Conservation (phyloP, 2,113 vertebrate species). For the Sceloporus undulatus region DNA sequence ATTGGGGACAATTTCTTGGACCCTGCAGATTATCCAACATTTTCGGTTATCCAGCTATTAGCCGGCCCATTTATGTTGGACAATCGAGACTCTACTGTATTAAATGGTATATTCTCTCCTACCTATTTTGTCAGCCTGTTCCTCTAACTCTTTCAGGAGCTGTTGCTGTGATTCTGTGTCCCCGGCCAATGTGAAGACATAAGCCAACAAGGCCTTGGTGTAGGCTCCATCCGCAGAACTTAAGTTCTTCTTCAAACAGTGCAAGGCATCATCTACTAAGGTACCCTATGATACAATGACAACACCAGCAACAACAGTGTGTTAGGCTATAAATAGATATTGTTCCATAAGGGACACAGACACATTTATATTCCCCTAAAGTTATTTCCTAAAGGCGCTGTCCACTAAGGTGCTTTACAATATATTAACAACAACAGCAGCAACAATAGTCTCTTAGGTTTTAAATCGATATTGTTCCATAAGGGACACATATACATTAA, state of each 20-base stretch:
- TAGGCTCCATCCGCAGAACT: constrained; percentile 57
- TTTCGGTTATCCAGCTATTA: no score
- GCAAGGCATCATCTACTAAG: constrained; percentile 60
- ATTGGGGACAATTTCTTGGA: no score
- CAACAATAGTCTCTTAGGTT: no score
- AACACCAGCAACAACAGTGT: no score
- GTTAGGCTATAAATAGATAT: no score
- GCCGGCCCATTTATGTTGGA: no score
- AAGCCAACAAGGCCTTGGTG: constrained; percentile 68
- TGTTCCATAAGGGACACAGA: no score
- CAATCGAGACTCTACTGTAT: no score
- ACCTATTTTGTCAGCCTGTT: constrained; percentile 46
- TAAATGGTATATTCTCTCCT: constrained; percentile 25
- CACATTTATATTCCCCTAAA: no score
- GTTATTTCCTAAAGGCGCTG: constrained; percentile 41
- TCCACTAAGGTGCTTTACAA: constrained; percentile 60
- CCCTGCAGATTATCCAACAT: no score
- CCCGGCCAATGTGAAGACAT: constrained; percentile 61
- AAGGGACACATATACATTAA: no score
- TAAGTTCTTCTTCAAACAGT: constrained; percentile 54
- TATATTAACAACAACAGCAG: not conserved
- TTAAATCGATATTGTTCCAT: no score
- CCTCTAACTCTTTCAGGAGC: constrained; percentile 55
- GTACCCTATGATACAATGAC: constrained; percentile 51
- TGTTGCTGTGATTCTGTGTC: constrained; percentile 51